These are phyloP conservation scores for Hemiscyllium ocellatum DNA, from an alignment of 2,113 vertebrate genomes.

Conservation along the genomic window DNA sequence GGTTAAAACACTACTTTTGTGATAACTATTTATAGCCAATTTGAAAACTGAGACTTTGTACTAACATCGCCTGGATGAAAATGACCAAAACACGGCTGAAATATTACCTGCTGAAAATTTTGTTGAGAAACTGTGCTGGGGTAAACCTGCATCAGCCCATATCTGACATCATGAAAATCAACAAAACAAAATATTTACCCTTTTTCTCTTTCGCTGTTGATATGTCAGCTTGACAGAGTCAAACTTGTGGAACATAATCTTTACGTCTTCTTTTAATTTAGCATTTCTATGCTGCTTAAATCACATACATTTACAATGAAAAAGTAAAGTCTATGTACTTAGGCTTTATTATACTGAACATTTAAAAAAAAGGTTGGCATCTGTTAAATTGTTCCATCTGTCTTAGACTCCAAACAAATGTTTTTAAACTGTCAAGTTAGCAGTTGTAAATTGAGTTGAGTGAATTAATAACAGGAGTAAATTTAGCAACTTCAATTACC, in stretches of 20 bases:
- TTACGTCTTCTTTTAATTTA: not conserved
- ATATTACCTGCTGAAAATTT: not conserved
- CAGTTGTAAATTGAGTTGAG: not conserved
- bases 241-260: not conserved
- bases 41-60: not conserved
- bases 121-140: not conserved
- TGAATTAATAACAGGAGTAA: conserved; percentile 31
- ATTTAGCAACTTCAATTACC: conserved; percentile 19
- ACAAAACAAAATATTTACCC: not conserved
- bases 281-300: not conserved
- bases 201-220: not conserved
- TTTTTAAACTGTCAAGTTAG: conserved; percentile 24
- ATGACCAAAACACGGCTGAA: not conserved
- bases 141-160: not conserved
- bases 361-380: not conserved
- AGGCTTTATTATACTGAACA: not conserved
- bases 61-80: not conserved
- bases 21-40: not conserved
- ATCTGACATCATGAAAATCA: not conserved
- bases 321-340: not conserved
- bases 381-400: not conserved
- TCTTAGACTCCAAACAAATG: not conserved
- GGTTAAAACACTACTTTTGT: not conserved
- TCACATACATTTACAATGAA: not conserved
- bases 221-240: not conserved